Evolutionary conservation across 2,888 invertebrate genomes (phyloP), one percentile per base, ranked within the genome.

Genomic region (Mesoligia furuncula): DNA sequence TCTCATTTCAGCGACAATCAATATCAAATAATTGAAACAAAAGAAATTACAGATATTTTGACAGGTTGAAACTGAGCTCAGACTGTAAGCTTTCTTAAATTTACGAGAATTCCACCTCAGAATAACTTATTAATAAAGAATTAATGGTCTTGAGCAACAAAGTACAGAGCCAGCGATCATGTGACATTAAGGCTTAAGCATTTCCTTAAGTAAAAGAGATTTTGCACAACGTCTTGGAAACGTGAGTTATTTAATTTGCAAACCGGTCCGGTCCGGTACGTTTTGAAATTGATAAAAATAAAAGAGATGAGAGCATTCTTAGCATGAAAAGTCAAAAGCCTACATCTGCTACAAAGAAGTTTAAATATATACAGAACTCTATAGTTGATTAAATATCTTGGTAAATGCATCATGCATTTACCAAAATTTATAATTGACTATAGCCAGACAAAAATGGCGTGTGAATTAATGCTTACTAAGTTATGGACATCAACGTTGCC

Each of bases 161-260:
- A 36, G 7, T 48, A 24, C 11, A 62, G n/a, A 13, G 83, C 85
- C 84, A 59, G 70, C 76, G 79, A 89, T 91, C 88, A 89, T 70
- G 59, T 39, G 45, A 81, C 86, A 91, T 90, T 90, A 91, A 91
- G 81, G 83, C 82, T 86, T 86, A 88, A 89, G 77, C 51, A 83
- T 87, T 88, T 79, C 79, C 86, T 78, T 86, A 83, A 85, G 72
- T 79, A 72, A 81, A 81, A 70, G 68, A 85, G 83, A 85, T 87
- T 87, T 83, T 75, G 75, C 20, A 48, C 39, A 1, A 57, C 24
- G 11, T 72, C 13, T 66, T 20, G 2, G 31, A 42, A 59, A 27
- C 6, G 0, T 17, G 0, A 48, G n/a, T 4, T n/a, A 27, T 13
- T 0, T 24, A 65, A 59, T 57, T 6, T 1, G 1, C 15, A 13